phyloP scores from a whole-genome alignment of 2,113 vertebrate species.

The Cepphus grylle region DNA sequence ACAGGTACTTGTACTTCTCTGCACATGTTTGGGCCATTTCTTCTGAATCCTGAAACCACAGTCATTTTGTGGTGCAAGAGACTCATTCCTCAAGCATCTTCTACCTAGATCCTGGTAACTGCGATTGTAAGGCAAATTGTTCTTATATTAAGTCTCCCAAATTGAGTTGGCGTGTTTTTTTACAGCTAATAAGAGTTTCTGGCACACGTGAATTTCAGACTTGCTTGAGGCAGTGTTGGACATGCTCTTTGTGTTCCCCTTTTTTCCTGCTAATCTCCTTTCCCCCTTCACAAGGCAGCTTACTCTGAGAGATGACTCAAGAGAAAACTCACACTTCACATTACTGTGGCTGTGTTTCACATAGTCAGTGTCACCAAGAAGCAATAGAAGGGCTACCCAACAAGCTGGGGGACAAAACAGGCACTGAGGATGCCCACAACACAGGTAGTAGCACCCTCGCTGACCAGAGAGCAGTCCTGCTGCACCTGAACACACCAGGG shows the following conservation, averaged over 20 bases:
- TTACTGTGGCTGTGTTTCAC: neutral
- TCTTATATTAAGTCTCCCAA: neutral
- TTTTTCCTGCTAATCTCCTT: neutral
- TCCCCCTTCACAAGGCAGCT: neutral
- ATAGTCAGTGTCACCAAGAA: neutral
- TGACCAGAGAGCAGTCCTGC: neutral
- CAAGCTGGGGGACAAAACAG: neutral
- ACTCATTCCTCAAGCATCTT: neutral
- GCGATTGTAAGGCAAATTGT: neutral
- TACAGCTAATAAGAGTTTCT: neutral
- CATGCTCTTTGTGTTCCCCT: neutral
- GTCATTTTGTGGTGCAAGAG: neutral
- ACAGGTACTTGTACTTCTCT: neutral
- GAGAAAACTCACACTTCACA: neutral
- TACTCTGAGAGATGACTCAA: neutral
- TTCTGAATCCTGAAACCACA: neutral
- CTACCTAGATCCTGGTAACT: neutral
- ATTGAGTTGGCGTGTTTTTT: neutral
- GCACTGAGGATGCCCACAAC: neutral
- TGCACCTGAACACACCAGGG: fast-evolving
- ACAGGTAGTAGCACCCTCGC: neutral
- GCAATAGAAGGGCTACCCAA: neutral
- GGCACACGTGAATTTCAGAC: neutral
- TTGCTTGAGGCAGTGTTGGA: neutral
- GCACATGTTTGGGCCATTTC: neutral